Evolutionary conservation across 1,140 invertebrate species (phyloP).

Genomic region (Cydia strobilella): DNA sequence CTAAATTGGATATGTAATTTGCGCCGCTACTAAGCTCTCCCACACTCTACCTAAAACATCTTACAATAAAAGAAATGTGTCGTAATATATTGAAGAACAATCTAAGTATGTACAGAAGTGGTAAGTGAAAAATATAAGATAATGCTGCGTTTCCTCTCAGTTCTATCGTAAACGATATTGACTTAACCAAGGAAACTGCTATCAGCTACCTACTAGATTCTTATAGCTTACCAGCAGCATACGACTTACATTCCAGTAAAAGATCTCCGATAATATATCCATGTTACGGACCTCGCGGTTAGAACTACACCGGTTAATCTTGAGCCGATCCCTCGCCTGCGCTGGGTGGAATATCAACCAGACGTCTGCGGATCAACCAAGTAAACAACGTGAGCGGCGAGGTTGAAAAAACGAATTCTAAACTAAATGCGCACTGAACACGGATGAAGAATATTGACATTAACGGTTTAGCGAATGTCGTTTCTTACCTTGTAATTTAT

Average conservation of each 20-base stretch:
- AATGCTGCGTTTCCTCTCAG: constrained; percentile 42
- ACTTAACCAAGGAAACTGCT: constrained; percentile 56
- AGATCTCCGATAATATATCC: not conserved
- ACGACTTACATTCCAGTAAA: not conserved
- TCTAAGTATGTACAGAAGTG: not conserved
- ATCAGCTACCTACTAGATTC: not conserved
- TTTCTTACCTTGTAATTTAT: too few relatives aligned
- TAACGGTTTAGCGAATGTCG: not conserved
- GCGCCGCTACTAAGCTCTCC: too few relatives aligned
- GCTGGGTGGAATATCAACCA: not conserved
- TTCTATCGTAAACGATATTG: constrained; percentile 49
- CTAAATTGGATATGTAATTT: too few relatives aligned
- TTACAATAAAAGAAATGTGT: not conserved
- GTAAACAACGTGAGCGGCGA: not conserved
- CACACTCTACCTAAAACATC: too few relatives aligned
- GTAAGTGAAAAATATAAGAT: too few relatives aligned
- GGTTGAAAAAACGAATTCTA: not conserved
- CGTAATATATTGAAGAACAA: not conserved
- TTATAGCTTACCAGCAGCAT: not conserved
- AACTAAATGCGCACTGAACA: not conserved
- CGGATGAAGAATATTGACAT: not conserved
- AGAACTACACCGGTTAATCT: not conserved
- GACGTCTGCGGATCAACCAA: not conserved
- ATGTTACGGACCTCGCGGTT: not conserved
- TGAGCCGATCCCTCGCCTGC: not conserved